phyloP scores from a whole-genome alignment of 2,797 vertebrate species.

The Smutsia temminckii region DNA sequence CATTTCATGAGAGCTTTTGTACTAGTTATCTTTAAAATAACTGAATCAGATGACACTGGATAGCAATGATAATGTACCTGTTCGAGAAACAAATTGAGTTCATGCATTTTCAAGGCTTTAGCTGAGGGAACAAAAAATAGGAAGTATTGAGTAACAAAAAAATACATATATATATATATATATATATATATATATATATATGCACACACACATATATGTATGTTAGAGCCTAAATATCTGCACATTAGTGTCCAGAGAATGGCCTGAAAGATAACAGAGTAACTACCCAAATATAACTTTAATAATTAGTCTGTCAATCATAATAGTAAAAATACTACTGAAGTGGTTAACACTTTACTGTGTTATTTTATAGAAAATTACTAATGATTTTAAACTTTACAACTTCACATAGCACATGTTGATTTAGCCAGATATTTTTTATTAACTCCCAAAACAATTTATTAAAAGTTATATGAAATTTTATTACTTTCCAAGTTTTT shows the following conservation, averaged over 20 bases:
- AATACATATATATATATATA: neutral
- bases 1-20: slow-evolving; percentile 35
- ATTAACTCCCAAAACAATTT: neutral
- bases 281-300: neutral
- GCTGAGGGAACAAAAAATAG: neutral
- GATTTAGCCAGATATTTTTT: neutral
- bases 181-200: accelerated
- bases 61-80: slow-evolving; percentile 58
- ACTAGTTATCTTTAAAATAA: slow-evolving; percentile 55
- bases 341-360: neutral
- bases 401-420: neutral
- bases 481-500: neutral
- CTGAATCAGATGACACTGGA: slow-evolving; percentile 64
- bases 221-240: neutral
- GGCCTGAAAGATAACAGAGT: neutral
- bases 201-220: neutral
- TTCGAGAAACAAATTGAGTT: slow-evolving; percentile 64
- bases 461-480: neutral
- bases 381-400: neutral
- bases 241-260: neutral
- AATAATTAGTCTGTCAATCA: neutral
- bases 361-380: neutral
- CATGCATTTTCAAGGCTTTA: neutral
- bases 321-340: neutral
- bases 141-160: neutral